Conservation (phyloP, 2,888 invertebrate species). For the Ctenicera cuprea region DNA sequence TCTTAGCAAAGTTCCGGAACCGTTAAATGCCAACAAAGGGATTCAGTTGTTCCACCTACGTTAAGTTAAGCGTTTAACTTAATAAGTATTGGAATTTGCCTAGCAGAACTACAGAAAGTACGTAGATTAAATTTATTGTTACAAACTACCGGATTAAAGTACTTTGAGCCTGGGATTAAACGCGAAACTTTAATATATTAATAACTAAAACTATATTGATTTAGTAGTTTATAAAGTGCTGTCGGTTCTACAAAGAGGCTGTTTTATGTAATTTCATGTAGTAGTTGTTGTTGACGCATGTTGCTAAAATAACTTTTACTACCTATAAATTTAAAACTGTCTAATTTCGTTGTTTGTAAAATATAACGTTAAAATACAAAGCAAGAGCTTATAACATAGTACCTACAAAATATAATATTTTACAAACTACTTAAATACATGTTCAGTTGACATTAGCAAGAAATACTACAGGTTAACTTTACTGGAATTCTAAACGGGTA, state of each 20-base stretch:
- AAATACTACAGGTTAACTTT: not conserved
- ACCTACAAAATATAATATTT: too few species aligned
- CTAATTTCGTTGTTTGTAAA: not conserved
- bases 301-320: too few species aligned
- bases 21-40: not conserved
- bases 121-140: not conserved
- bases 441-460: not conserved
- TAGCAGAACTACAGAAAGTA: not conserved
- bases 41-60: constrained; percentile 14
- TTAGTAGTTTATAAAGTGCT: too few species aligned
- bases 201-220: not conserved
- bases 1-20: not conserved
- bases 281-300: too few species aligned
- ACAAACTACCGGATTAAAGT: not conserved
- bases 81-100: constrained; percentile 4
- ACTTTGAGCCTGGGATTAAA: not conserved
- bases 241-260: too few species aligned
- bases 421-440: too few species aligned
- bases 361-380: too few species aligned
- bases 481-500: not conserved
- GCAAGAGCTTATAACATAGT: not conserved
- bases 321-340: too few species aligned
- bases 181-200: not conserved
- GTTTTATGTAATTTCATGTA: too few species aligned
- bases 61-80: constrained; percentile 14